These are phyloP conservation scores for Dendroctonus ponderosae DNA, from an alignment of 1,140 invertebrate species.

Conservation along the genomic window DNA sequence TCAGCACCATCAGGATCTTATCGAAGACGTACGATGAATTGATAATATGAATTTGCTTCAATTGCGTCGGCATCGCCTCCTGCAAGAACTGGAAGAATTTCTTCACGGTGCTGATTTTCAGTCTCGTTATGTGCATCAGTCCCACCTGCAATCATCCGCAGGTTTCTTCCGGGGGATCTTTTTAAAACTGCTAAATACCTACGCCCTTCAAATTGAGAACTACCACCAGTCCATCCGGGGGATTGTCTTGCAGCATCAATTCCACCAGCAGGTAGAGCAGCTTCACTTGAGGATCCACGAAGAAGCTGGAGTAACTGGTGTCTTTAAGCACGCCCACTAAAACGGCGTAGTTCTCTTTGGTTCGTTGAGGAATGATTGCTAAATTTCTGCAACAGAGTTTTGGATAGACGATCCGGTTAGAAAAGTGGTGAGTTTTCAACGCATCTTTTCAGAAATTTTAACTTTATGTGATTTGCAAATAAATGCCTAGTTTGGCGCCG, in stretches of 20 bases:
- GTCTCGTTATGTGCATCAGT: constrained; percentile 58
- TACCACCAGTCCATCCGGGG: constrained; percentile 55
- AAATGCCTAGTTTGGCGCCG: no score
- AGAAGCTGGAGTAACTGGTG: constrained; percentile 58
- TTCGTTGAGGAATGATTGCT: constrained; percentile 56
- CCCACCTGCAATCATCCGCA: constrained; percentile 36
- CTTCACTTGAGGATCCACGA: constrained; percentile 60
- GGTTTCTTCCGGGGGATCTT: neutral
- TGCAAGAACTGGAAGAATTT: constrained; percentile 54
- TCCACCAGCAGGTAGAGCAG: constrained; percentile 61
- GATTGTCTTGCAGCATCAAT: constrained; percentile 41
- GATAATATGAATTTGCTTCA: constrained; percentile 64
- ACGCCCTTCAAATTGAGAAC: constrained; percentile 63
- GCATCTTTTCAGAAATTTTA: no score
- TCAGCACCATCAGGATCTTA: constrained; percentile 62
- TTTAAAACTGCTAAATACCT: constrained; percentile 1
- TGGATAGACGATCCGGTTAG: neutral
- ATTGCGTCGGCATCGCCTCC: constrained; percentile 61
- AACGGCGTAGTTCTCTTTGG: constrained; percentile 60
- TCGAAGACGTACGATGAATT: constrained; percentile 65
- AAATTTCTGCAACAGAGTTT: constrained; percentile 28
- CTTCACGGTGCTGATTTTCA: constrained; percentile 52
- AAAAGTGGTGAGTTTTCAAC: neutral
- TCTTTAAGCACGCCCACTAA: constrained; percentile 61
- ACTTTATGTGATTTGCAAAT: no score